phyloP scores from a whole-genome alignment of 2,888 invertebrate genomes.

The Lucinisca nassula region DNA sequence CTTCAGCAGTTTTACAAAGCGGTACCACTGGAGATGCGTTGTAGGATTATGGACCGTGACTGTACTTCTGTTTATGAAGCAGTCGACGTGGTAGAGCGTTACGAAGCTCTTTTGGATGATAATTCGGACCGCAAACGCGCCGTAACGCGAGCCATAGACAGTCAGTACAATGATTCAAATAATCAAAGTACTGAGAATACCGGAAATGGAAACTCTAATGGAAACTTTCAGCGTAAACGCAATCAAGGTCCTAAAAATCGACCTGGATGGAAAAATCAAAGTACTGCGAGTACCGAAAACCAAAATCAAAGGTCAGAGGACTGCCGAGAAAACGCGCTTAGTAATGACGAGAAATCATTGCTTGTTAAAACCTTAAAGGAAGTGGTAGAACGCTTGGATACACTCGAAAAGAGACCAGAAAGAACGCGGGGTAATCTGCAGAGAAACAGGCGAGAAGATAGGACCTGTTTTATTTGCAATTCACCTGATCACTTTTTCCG shows the following conservation, averaged over 20 bases:
- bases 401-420: not conserved
- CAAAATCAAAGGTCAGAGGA: no score
- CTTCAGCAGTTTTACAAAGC: slow-evolving; percentile 24
- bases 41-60: slow-evolving; percentile 18
- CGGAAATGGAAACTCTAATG: no score
- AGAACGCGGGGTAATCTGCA: not conserved
- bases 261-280: no score
- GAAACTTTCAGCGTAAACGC: no score
- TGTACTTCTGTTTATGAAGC: slow-evolving; percentile 24
- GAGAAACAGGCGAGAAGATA: not conserved
- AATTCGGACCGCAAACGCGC: not conserved
- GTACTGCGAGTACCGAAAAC: no score
- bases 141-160: not conserved
- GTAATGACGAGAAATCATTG: no score
- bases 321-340: no score
- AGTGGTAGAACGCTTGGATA: not conserved
- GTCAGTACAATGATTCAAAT: no score
- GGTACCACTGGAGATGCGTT: slow-evolving; percentile 32
- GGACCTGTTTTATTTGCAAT: not conserved
- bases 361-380: no score
- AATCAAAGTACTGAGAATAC: no score
- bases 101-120: slow-evolving; percentile 16
- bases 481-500: not conserved
- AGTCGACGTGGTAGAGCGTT: slow-evolving; percentile 33
- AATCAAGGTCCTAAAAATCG: no score